Conservation (phyloP, 2,797 vertebrate species). For the Myripristis murdjan region DNA sequence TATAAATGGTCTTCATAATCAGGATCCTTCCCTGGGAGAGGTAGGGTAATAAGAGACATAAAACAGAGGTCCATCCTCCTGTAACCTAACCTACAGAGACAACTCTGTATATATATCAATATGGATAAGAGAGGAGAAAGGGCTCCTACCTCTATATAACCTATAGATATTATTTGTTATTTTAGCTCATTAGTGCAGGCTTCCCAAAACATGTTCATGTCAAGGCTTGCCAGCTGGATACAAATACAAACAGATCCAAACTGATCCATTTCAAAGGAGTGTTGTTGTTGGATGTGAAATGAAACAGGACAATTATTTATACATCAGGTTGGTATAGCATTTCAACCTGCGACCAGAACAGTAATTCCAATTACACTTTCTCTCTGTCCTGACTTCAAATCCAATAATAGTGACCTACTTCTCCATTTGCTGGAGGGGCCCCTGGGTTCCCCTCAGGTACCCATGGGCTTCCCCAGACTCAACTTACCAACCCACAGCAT, state of each 20-base stretch:
- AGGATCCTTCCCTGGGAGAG: conserved; percentile 47
- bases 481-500: no score
- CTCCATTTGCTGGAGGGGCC: background rate
- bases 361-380: background rate
- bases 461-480: no score
- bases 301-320: background rate
- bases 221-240: conserved; percentile 5
- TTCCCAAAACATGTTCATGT: background rate
- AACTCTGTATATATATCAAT: conserved; percentile 8
- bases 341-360: background rate
- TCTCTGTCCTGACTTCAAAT: background rate
- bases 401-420: background rate
- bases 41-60: conserved; percentile 39
- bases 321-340: background rate
- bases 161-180: conserved; percentile 9
- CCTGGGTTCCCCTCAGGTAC: no score
- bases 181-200: background rate
- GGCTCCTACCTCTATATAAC: conserved; percentile 13
- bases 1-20: conserved; percentile 67
- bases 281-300: background rate
- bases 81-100: background rate
- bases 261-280: background rate
- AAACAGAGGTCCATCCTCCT: conserved; percentile 23
- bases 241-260: background rate
- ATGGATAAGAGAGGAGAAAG: conserved; percentile 22